These are phyloP conservation scores for Maccullochella peelii DNA, from an alignment of 2,113 vertebrate species.

Conservation along the genomic window DNA sequence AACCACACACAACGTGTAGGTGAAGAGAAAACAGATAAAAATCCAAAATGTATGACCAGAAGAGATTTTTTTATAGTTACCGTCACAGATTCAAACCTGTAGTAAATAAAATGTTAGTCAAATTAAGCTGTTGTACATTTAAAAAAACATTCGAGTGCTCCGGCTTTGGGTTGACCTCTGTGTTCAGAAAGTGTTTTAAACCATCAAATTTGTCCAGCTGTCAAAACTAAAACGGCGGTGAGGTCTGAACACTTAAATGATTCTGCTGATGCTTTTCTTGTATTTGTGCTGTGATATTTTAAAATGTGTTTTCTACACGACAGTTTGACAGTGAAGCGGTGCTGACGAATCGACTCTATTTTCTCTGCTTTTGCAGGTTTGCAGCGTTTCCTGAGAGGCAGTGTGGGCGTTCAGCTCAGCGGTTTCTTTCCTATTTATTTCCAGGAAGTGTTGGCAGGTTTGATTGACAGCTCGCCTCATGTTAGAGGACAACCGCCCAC, in stretches of 20 bases:
- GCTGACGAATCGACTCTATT: neutral
- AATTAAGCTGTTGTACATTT: no score
- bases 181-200: neutral
- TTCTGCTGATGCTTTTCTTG: neutral
- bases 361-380: slow-evolving; percentile 10
- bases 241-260: neutral
- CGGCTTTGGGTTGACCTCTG: neutral
- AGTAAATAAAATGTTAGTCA: no score
- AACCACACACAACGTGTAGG: no score
- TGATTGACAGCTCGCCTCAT: slow-evolving; percentile 57
- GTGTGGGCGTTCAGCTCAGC: slow-evolving; percentile 14
- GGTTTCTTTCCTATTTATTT: neutral
- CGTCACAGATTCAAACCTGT: no score
- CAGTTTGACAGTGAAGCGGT: neutral
- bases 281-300: neutral
- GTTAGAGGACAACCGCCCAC: slow-evolving; percentile 28
- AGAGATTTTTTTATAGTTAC: no score
- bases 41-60: no score
- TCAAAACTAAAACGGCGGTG: neutral
- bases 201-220: neutral
- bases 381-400: slow-evolving; percentile 28
- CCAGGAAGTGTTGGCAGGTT: neutral
- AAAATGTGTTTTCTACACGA: neutral
- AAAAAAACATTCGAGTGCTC: no score
- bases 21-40: no score